Base-by-base conservation (phyloP, 2,797 vertebrate species). In the Melanotaenia pygmaea region DNA sequence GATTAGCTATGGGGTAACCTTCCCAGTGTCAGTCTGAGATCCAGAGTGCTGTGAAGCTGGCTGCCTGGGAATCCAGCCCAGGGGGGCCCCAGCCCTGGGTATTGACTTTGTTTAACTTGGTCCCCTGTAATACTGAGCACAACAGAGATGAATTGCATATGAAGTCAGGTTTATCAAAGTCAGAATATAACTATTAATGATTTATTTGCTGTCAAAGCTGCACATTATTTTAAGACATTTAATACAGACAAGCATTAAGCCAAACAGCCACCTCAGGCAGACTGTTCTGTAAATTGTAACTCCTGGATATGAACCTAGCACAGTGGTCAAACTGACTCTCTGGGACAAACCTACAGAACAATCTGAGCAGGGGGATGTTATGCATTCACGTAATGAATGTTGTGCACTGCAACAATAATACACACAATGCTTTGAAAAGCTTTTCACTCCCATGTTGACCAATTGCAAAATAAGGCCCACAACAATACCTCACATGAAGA, bases 1-100 rank as follows among this genome's bases (percentile, higher is more conserved):
- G 93, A 94, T 94, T 94, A 94, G 86, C 87, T 91, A 79, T 74
- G 86, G 92, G 90, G 91, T 93, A 94, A 92, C 92, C 92, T 93
- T 94, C 92, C 88, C 81, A 92, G 92, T 93, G 92, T 92, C 90
- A 88, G 88, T 89, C 89, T 92, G 90, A 92, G 90, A 92, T 90
- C 88, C 89, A 82, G 78, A 89, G 88, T 63, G n/a, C 89, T 90
- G 89, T 90, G 89, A 91, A 90, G 87, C 89, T 72, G 77, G 82
- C 89, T 70, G 91, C 90, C 87, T 86, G 90, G 90, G 90, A 93
- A 92, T 92, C 77, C 74, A 62, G 85, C 86, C 83, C 77, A 59
- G 72, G 85, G 79, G 88, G 73, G 78, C 86, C 61, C 82, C 74
- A 58, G 61, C 59, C 72, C 72, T 14, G 24, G 75, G 76, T 81